phyloP scores from a whole-genome alignment of 1,140 invertebrate genomes.

The Halictus rubicundus region DNA sequence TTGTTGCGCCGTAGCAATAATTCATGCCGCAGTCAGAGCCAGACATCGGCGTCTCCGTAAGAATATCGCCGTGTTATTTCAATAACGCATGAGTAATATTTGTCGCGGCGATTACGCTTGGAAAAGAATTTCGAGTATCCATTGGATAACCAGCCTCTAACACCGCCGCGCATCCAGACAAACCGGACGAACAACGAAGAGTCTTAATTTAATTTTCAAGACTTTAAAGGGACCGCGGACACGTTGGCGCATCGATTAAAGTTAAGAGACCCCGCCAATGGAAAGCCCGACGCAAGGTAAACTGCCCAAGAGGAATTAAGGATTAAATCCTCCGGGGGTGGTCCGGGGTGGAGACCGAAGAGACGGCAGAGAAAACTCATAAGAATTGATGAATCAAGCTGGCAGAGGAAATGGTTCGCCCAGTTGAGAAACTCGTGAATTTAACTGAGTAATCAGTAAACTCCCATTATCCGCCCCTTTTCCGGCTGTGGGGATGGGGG shows the following conservation, averaged over 20 bases:
- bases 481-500: not conserved
- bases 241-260: not conserved
- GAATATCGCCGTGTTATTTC: too few species aligned
- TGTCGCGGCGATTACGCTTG: too few species aligned
- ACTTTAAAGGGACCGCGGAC: not conserved
- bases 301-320: constrained; percentile 6
- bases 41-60: too few species aligned
- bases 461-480: constrained; percentile 39
- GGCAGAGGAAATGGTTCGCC: constrained; percentile 27
- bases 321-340: constrained; percentile 11
- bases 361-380: constrained; percentile 34
- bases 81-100: too few species aligned
- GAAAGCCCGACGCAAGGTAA: not conserved
- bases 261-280: not conserved
- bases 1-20: too few species aligned
- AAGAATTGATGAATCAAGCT: constrained; percentile 49
- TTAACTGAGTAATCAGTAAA: constrained; percentile 57
- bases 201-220: constrained; percentile 4
- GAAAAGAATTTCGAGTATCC: too few species aligned
- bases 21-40: too few species aligned
- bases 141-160: too few species aligned
- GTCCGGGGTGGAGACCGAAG: too few species aligned
- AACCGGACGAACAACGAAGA: not conserved
- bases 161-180: too few species aligned
- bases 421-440: constrained; percentile 49